phyloP scores from a whole-genome alignment of 1,140 invertebrate species.

The Aporrectodea caliginosa region DNA sequence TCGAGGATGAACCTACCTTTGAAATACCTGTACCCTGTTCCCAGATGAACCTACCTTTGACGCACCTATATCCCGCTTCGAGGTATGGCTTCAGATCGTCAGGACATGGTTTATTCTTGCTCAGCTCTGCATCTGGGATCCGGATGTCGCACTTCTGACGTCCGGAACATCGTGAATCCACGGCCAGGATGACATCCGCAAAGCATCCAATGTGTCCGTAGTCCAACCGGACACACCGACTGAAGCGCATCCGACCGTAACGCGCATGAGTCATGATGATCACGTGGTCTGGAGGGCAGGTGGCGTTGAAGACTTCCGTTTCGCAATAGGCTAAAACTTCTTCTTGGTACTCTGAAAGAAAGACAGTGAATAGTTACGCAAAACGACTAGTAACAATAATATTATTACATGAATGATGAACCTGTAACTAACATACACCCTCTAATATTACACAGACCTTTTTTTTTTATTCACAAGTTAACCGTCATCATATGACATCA shows the following conservation, averaged over 20 bases:
- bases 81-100: constrained; percentile 24
- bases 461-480: too few species aligned
- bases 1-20: too few species aligned
- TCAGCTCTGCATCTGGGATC: constrained; percentile 14
- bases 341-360: background rate
- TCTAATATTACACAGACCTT: too few species aligned
- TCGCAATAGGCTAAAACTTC: constrained; percentile 9
- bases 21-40: too few species aligned
- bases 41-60: constrained; percentile 7
- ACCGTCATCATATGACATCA: too few species aligned
- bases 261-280: constrained; percentile 20
- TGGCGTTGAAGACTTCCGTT: constrained; percentile 27
- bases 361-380: too few species aligned
- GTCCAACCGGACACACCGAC: constrained; percentile 23
- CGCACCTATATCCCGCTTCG: constrained; percentile 12
- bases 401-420: too few species aligned
- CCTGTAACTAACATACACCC: too few species aligned
- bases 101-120: constrained; percentile 17
- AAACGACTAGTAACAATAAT: too few species aligned
- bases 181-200: constrained; percentile 19
- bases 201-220: constrained; percentile 31
- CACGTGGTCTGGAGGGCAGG: constrained; percentile 16
- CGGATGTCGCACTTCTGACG: constrained; percentile 9
- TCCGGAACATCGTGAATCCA: constrained; percentile 15
- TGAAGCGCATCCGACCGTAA: constrained; percentile 32